phyloP scores from a whole-genome alignment of 2,888 invertebrate species.

The Diarsia dahlii region DNA sequence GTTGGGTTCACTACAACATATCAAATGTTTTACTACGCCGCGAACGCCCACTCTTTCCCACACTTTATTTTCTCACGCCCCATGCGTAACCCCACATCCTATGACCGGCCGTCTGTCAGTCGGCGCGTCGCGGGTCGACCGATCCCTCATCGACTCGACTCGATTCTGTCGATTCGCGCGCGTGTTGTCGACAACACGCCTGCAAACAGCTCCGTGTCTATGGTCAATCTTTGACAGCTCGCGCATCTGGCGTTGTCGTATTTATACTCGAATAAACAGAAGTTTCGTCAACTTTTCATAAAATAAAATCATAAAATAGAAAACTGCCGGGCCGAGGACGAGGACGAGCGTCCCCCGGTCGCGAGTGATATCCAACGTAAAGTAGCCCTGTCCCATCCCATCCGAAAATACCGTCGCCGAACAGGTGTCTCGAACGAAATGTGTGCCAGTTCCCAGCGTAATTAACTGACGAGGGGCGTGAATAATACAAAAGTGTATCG shows the following conservation, averaged over 20 bases:
- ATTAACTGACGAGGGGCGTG: constrained; percentile 88
- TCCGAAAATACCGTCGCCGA: constrained; percentile 93
- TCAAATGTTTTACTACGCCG: constrained; percentile 92
- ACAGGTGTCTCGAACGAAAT: constrained; percentile 95
- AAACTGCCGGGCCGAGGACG: constrained; percentile 31
- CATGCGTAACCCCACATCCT: constrained; percentile 94
- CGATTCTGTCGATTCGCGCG: constrained; percentile 77
- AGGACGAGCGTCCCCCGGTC: constrained; percentile 45
- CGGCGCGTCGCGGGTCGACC: constrained; percentile 77
- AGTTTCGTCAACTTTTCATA: constrained; percentile 72
- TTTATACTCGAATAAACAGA: constrained; percentile 84
- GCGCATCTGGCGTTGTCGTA: constrained; percentile 87
- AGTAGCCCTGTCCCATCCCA: constrained; percentile 90
- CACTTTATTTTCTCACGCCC: constrained; percentile 96
- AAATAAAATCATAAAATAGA: constrained; percentile 61
- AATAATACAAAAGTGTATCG: constrained; percentile 89
- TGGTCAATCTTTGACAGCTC: constrained; percentile 88
- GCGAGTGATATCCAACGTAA: constrained; percentile 43
- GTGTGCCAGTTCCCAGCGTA: constrained; percentile 90
- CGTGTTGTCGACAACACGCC: constrained; percentile 83
- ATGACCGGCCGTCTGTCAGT: constrained; percentile 88
- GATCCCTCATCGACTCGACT: constrained; percentile 72
- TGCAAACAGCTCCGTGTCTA: constrained; percentile 81
- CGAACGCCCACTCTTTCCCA: constrained; percentile 95
- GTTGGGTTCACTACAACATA: constrained; percentile 89